Evolutionary conservation across 2,888 invertebrate species (phyloP), one percentile per base, ranked within the genome.

Genomic region (Strigamia transsilvanica): DNA sequence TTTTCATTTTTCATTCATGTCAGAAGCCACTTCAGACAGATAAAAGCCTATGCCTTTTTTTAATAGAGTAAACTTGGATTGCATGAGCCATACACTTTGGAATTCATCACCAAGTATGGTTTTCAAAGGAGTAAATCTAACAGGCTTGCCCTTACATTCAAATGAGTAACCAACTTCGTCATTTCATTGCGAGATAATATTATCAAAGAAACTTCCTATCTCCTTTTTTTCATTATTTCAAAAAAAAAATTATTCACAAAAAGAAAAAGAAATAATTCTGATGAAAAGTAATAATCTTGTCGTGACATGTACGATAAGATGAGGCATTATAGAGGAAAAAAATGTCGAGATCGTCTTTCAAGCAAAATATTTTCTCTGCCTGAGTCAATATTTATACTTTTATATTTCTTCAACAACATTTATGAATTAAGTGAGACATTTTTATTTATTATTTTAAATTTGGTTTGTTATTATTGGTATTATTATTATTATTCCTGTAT

Each of bases 1-100:
- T 66, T 66, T 66, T 66, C 61, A 66, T 66, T 66, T 66, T 66
- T 66, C 61, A 66, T 66, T 66, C 61, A 66, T 66, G 61, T 66
- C 61, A 66, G 61, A 66, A 66, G 61, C 61, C 61, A 66, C 61
- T 66, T 66, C 61, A 66, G 23, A 66, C 61, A 18, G 61, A 66
- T 66, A 66, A 66, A 66, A 66, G 21, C 61, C 61, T 66, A 66
- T 66, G 23, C 61, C 46, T 66, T 66, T 66, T 66, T 66, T 66
- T 66, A 66, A 66, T 66, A 66, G 61, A 66, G 61, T 66, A 66
- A 66, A 66, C 61, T 66, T 66, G 61, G 61, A 66, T 23, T 66
- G 61, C 61, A 66, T 66, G 61, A 66, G 61, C 21, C 61, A 66
- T 66, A 66, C 61, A 18, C 61, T 66, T 66, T 66, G 61, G 61